Percentiles rank a stretch among this genome's conserved stretches.
Evolutionary conservation across 2,888 invertebrate species (phyloP).

Genomic region (Gymnosoma rotundatum): DNA sequence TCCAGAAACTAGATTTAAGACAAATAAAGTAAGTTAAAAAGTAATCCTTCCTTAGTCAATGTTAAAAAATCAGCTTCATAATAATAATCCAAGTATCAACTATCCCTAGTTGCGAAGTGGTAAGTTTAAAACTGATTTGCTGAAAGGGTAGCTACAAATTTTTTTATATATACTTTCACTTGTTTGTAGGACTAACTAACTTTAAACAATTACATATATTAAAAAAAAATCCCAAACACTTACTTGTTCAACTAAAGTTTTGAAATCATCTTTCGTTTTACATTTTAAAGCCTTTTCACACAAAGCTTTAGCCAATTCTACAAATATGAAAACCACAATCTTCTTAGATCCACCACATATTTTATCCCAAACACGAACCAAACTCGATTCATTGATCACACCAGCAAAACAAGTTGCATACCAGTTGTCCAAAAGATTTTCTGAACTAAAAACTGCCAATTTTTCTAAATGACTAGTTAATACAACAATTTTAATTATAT

Average conservation of each 20-base stretch:
- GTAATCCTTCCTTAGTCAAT: too few species aligned
- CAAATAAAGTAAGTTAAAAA: too few species aligned
- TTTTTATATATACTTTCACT: too few species aligned
- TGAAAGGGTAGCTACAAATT: too few species aligned
- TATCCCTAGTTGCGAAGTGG: too few species aligned
- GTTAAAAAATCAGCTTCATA: too few species aligned
- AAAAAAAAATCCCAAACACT: constrained; percentile 70
- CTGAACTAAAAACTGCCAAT: constrained; percentile 83
- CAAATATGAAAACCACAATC: constrained; percentile 90
- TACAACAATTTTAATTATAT: not conserved
- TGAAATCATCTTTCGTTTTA: constrained; percentile 74
- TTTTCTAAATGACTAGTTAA: constrained; percentile 85
- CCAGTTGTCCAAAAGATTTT: constrained; percentile 89
- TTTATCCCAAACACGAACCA: constrained; percentile 94
- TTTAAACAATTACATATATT: too few species aligned
- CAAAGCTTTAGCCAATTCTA: constrained; percentile 88
- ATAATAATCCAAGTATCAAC: too few species aligned
- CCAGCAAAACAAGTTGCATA: constrained; percentile 92
- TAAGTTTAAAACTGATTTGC: too few species aligned
- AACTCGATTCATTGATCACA: constrained; percentile 89
- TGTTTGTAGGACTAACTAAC: too few species aligned
- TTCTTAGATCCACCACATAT: constrained; percentile 92
- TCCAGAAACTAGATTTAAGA: too few species aligned
- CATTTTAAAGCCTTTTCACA: constrained; percentile 85
- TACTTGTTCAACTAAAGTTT: constrained; percentile 85